A percentile compares a stretch with the other conserved stretches of the same genome.
Evolutionary conservation across 1,140 invertebrate genomes (phyloP).

Genomic region (Leptinotarsa lineolata): DNA sequence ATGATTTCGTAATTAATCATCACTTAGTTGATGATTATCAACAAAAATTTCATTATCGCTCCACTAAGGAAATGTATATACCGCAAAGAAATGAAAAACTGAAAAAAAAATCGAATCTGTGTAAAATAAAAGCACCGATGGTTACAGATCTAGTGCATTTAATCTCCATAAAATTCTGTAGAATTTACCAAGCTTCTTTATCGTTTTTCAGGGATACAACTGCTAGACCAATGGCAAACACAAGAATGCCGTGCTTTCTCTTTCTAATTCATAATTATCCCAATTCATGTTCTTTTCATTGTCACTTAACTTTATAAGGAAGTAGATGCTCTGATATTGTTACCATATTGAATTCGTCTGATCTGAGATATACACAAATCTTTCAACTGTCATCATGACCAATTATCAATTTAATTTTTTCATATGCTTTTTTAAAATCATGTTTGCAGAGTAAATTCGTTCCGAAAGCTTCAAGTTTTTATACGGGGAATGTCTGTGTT

Average conservation of each 20-base stretch:
- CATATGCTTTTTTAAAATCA: neutral
- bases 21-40: too few species aligned
- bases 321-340: neutral
- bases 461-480: neutral
- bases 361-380: neutral
- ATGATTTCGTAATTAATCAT: too few species aligned
- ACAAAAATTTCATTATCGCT: too few species aligned
- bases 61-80: too few species aligned
- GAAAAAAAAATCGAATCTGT: too few species aligned
- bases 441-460: neutral
- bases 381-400: neutral
- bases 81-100: too few species aligned
- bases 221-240: neutral
- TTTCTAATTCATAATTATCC: neutral
- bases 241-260: neutral
- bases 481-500: neutral
- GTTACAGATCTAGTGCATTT: too few species aligned
- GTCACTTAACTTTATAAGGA: neutral
- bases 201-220: too few species aligned
- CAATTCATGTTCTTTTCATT: conserved; percentile 1
- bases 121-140: too few species aligned
- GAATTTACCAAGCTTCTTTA: too few species aligned
- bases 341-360: neutral
- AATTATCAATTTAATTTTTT: neutral
- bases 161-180: too few species aligned